These are phyloP conservation scores for Ceratitis capitata DNA, from an alignment of 1,140 invertebrate species.

Conservation along the genomic window DNA sequence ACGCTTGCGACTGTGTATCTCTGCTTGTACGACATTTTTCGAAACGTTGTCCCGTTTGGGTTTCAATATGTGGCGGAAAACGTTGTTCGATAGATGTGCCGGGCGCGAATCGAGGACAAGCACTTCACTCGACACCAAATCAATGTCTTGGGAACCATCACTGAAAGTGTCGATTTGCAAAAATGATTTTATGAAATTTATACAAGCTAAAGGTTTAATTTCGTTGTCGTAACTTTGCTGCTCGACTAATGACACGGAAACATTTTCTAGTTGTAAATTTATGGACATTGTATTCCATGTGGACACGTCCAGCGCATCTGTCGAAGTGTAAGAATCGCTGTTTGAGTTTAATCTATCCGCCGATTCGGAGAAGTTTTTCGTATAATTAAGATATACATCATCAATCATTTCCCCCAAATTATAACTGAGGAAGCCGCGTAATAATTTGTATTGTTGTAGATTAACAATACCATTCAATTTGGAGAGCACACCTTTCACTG, in stretches of 20 bases:
- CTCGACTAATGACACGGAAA: slow-evolving; percentile 67
- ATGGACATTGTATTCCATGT: slow-evolving; percentile 83
- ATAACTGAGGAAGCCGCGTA: slow-evolving; percentile 87
- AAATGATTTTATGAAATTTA: slow-evolving; percentile 92
- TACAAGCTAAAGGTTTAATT: slow-evolving; percentile 74
- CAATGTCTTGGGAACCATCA: slow-evolving; percentile 90
- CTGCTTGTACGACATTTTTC: slow-evolving; percentile 80
- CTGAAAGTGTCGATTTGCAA: slow-evolving; percentile 86
- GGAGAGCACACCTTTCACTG: slow-evolving; percentile 84
- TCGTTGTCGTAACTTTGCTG: not conserved
- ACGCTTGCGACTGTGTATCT: slow-evolving; percentile 82
- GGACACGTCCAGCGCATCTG: not conserved
- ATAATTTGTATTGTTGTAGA: slow-evolving; percentile 85
- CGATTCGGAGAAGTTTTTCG: slow-evolving; percentile 49
- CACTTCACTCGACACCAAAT: slow-evolving; percentile 93
- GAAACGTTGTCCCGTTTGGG: slow-evolving; percentile 70
- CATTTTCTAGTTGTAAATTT: slow-evolving; percentile 87
- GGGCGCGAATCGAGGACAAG: slow-evolving; percentile 78
- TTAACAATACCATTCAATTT: slow-evolving; percentile 87
- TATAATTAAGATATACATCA: slow-evolving; percentile 68
- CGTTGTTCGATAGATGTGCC: slow-evolving; percentile 70
- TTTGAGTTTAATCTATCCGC: slow-evolving; percentile 54
- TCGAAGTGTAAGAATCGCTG: slow-evolving; percentile 34
- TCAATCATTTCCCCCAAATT: slow-evolving; percentile 93
- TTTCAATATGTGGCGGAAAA: slow-evolving; percentile 90